Conservation (phyloP, 2,888 invertebrate species). For the Clepsis dumicolana region DNA sequence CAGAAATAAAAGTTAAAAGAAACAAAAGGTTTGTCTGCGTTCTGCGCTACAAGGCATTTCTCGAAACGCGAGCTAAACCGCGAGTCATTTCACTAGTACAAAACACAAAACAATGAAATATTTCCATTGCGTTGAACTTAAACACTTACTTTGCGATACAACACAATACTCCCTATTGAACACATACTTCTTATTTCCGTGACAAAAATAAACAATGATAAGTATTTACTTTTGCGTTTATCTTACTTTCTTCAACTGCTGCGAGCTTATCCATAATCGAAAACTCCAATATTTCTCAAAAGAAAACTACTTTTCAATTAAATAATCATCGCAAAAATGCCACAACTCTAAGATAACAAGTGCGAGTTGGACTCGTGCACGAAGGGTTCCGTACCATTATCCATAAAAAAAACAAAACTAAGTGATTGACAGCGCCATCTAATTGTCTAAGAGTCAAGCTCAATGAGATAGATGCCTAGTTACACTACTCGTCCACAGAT, state of each 20-base stretch:
- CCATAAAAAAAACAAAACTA: too few relatives aligned
- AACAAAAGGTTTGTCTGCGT: slow-evolving; percentile 9
- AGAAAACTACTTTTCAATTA: slow-evolving; percentile 27
- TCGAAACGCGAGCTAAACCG: slow-evolving; percentile 19
- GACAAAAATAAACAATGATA: neutral
- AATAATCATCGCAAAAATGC: slow-evolving; percentile 13
- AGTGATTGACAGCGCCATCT: too few relatives aligned
- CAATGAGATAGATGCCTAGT: too few relatives aligned
- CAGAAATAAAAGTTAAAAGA: slow-evolving; percentile 13
- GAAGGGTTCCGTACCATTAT: too few relatives aligned
- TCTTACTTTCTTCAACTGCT: neutral
- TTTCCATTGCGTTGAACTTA: neutral
- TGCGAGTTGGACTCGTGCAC: too few relatives aligned
- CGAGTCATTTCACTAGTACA: slow-evolving; percentile 1
- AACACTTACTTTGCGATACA: neutral
- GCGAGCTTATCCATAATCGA: neutral
- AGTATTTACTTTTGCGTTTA: neutral
- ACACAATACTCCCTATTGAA: neutral
- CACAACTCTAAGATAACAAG: neutral
- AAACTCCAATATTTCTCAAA: slow-evolving; percentile 1
- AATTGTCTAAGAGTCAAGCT: too few relatives aligned
- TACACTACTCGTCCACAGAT: too few relatives aligned
- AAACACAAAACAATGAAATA: slow-evolving; percentile 11
- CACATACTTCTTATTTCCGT: neutral
- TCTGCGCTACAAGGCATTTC: slow-evolving; percentile 2